Evolutionary conservation across 2,113 vertebrate species (phyloP), one percentile per base, ranked within the genome.

Genomic region (Vulpes lagopus): DNA sequence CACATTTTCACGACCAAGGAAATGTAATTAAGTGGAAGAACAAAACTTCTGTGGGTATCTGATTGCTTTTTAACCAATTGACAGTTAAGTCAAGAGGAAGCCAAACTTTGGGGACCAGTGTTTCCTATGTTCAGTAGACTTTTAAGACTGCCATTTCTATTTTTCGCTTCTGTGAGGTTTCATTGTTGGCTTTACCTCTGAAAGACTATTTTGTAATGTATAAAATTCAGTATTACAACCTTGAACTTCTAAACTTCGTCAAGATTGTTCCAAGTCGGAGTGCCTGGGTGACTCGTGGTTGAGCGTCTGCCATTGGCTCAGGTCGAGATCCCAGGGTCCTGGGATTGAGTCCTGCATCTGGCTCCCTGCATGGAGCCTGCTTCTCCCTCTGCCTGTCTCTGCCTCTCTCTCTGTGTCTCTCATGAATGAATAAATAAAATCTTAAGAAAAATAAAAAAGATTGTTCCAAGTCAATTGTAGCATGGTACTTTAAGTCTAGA

Each of bases 21-120:
- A 95, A 91, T 85, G 62, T 84, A 91, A 95, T 91, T 95, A 97
- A 79, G 30, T 55, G 32, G 90, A 89, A 90, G 49, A 94, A 92
- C 7, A 91, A 89, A 92, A 17, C 43, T 85, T 93, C 49, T 19
- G 19, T 93, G 78, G 9, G 2, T 49, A 16, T 71, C 23, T 62
- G 53, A 85, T 82, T 78, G 55, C 94, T 89, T 89, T 92, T 97
- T 86, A 89, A 84, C 53, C n/a, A 78, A 78, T 38, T 78, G 69
- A 89, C 22, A 95, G 53, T 82, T 76, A 95, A 96, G 94, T 78
- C 20, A 35, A 90, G 74, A 90, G 83, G 57, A 95, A 93, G 64
- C 17, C 38, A 85, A 95, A 86, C 25, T 91, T 94, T 85, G 2
- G 59, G 11, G 12, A 64, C 89, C 11, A 76, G 10, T 16, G 7